Evolutionary conservation across 2,797 vertebrate genomes (phyloP), one percentile per base, ranked within the genome.

Genomic region (Danio jaintianensis): DNA sequence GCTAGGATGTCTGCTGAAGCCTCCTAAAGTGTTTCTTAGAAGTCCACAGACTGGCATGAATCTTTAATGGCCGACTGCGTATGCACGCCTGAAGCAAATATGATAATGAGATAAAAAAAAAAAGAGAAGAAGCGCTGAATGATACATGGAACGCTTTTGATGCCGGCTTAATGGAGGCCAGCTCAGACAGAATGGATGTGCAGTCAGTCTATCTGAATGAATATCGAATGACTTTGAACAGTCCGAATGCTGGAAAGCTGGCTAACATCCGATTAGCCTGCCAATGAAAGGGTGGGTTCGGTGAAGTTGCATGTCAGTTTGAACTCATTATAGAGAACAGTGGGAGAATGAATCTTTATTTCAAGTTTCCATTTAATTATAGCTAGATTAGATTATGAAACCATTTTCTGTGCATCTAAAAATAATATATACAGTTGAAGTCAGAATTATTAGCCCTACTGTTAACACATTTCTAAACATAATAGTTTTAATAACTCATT

Each of bases 91-190:
- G 66, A 61, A 62, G 18, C 77, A 62, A 70, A 62, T 70, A 69
- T 79, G 77, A 79, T 79, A 78, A 79, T n/a, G 36, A 70, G 77
- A 70, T 59, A 55, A 69, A 78, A 58, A 77, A 66, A 53, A 40
- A 53, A 29, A 29, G 29, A 29, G 29, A 29, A 58, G 75, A 77
- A 56, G 55, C 3, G 20, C 45, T 62, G 77, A 79, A 66, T 73
- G 78, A 80, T 66, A 66, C 45, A 43, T 43, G 47, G 59, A 80
- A 59, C 48, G 7, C 48, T 55, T 67, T 63, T 47, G 79, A 71
- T 29, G 56, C 13, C 6, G 6, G 40, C 64, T 68, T 48, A 38
- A 77, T 71, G 72, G 71, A 75, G 22, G 55, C 20, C 2, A 69
- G 36, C 55, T 16, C 66, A 52, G 76, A 42, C 36, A 62, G 76